Conservation (phyloP, 2,113 vertebrate species). For the Malurus elegans region DNA sequence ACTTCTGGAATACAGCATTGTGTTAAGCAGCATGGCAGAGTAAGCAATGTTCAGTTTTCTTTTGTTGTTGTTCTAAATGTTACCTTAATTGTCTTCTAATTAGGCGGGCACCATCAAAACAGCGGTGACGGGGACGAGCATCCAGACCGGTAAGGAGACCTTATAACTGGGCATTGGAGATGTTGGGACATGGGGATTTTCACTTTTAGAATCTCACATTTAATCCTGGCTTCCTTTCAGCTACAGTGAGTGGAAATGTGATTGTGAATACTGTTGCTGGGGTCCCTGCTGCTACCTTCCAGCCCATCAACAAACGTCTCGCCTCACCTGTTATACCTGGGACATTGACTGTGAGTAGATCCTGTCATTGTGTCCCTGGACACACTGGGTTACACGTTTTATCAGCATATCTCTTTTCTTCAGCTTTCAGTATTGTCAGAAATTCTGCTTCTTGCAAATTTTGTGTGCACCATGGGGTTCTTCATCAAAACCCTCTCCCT, state of each 20-base stretch:
- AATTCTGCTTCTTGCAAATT: background rate
- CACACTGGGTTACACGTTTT: background rate
- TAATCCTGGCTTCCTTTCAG: conserved; percentile 64
- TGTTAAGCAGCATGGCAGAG: background rate
- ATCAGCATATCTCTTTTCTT: background rate
- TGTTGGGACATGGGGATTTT: no score
- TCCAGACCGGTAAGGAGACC: conserved; percentile 84
- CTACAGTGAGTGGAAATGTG: conserved; percentile 91
- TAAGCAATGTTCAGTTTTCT: background rate
- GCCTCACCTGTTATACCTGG: conserved; percentile 86
- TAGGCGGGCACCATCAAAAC: conserved; percentile 93
- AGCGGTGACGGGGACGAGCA: conserved; percentile 84
- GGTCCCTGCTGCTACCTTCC: conserved; percentile 87
- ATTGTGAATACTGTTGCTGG: conserved; percentile 93
- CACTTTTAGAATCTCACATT: background rate
- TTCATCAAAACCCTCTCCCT: background rate
- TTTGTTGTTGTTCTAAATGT: background rate
- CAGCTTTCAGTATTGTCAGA: background rate
- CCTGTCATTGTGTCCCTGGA: background rate
- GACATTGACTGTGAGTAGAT: conserved; percentile 83
- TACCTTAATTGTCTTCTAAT: conserved; percentile 41
- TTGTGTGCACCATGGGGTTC: background rate
- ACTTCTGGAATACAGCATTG: background rate
- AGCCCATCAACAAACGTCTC: conserved; percentile 90
- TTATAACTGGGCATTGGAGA: background rate